Evolutionary conservation across 2,888 invertebrate species (phyloP), one percentile per base, ranked within the genome.

Genomic region (Panzeria rudis): DNA sequence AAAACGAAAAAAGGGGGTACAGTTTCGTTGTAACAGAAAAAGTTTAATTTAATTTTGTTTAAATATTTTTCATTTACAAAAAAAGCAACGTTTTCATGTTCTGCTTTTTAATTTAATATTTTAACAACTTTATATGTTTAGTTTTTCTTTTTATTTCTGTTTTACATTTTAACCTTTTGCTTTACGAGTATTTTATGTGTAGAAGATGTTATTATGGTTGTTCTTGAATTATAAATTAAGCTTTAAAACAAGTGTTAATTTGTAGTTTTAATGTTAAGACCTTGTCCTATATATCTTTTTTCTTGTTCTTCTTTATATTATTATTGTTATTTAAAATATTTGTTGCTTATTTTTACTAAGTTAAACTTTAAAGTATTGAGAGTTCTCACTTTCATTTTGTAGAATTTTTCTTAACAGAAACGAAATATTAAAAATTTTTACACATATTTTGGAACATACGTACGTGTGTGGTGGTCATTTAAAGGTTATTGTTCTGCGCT

Each of bases 11-110:
- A 89, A 89, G 89, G 88, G 90, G 90, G 90, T 90, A 90, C 90
- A 90, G 90, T 90, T 90, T 90, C 90, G 90, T 89, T 87, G 87
- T 88, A 89, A 90, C 88, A 88, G 87, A 90, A 90, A 90, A 90
- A 77, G 83, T 77, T 73, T 17, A 84, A 86, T 68, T 59, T 54
- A 44, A 72, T 59, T 47, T 82, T 69, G 35, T 54, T 50, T 29
- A 35, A 44, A 44, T 11, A 3, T 8, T 15, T 35, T 35, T 59
- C 17, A 32, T 32, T 35, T 35, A 8, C 54, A 23, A 9, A 25
- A 35, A 68, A 68, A 52, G 7, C 20, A 32, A 61, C 20, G n/a
- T 38, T 38, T 69, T 11, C 62, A 23, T 54, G 35, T 52, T 61
- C 38, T 59, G 32, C 7, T 61, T 9, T 54, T 50, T 50, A n/a